Evolutionary conservation across 1,140 invertebrate species (phyloP).

Genomic region (Scaptomyza pallida): DNA sequence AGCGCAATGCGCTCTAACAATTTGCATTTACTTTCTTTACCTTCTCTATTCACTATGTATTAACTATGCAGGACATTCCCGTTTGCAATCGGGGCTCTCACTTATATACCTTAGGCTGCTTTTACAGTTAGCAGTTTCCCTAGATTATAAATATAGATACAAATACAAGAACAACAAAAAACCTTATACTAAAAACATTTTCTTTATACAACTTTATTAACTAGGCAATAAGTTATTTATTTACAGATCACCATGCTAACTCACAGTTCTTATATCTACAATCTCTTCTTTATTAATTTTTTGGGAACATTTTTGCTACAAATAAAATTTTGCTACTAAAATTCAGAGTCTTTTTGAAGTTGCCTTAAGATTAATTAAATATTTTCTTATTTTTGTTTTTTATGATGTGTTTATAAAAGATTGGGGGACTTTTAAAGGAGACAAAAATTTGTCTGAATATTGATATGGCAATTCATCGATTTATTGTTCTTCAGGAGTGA

Average conservation of each 20-base stretch:
- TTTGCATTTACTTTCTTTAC: slow-evolving; percentile 32
- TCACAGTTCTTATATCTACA: slow-evolving; percentile 20
- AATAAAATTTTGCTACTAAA: slow-evolving; percentile 72
- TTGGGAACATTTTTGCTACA: slow-evolving; percentile 67
- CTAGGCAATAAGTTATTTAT: slow-evolving; percentile 39
- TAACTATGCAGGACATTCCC: slow-evolving; percentile 66
- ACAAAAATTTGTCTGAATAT: neutral
- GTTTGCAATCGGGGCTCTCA: slow-evolving; percentile 33
- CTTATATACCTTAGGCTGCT: slow-evolving; percentile 22
- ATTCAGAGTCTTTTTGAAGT: slow-evolving; percentile 76
- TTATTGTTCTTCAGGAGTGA: no score
- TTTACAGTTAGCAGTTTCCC: slow-evolving; percentile 19
- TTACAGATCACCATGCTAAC: slow-evolving; percentile 40
- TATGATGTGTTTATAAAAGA: neutral
- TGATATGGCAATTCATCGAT: no score
- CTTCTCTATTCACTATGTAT: slow-evolving; percentile 12
- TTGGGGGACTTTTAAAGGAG: neutral
- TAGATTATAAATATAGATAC: slow-evolving; percentile 12
- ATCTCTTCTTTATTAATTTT: slow-evolving; percentile 8
- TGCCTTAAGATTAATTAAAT: slow-evolving; percentile 52
- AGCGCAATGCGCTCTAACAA: slow-evolving; percentile 43
- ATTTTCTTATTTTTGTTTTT: neutral
- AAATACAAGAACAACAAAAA: slow-evolving; percentile 43
- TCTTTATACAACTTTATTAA: slow-evolving; percentile 40
- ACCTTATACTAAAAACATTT: slow-evolving; percentile 13